Percentiles rank a stretch among this genome's conserved stretches.
phyloP scores from a whole-genome alignment of 2,113 vertebrate genomes.

The Herpetotheres cachinnans region DNA sequence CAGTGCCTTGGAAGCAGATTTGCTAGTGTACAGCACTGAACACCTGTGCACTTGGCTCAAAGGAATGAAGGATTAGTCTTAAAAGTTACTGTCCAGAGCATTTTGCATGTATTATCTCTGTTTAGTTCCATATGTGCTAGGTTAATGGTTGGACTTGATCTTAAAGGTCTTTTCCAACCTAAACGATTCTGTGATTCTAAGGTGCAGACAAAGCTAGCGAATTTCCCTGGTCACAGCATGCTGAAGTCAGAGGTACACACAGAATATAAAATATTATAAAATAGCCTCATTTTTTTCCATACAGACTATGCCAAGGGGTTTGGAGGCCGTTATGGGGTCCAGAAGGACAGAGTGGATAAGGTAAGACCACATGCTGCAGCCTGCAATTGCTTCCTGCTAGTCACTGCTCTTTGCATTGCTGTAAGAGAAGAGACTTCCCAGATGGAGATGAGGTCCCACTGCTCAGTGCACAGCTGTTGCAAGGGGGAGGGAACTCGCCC shows the following conservation, averaged over 20 bases:
- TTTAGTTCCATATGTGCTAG: neutral
- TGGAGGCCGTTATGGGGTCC: constrained; percentile 89
- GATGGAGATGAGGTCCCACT: neutral
- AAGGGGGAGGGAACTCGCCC: neutral
- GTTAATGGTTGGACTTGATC: too few relatives aligned
- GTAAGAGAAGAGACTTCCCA: neutral
- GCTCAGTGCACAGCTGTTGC: neutral
- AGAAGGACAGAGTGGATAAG: constrained; percentile 92
- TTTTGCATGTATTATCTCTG: neutral
- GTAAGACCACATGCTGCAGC: constrained; percentile 62
- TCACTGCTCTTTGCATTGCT: neutral
- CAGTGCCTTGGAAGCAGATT: neutral
- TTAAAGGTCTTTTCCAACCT: too few relatives aligned
- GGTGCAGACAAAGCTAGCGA: neutral
- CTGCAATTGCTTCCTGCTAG: neutral
- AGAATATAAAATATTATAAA: neutral
- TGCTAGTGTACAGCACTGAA: neutral
- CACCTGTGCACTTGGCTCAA: neutral
- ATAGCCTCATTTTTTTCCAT: neutral
- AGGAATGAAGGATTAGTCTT: neutral
- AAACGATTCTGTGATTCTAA: too few relatives aligned
- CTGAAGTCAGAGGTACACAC: neutral
- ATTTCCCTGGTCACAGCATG: neutral
- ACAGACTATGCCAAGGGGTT: constrained; percentile 93
- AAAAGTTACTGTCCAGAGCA: neutral